Base-by-base conservation (phyloP, 2,888 invertebrate genomes). In the Celastrina argiolus region DNA sequence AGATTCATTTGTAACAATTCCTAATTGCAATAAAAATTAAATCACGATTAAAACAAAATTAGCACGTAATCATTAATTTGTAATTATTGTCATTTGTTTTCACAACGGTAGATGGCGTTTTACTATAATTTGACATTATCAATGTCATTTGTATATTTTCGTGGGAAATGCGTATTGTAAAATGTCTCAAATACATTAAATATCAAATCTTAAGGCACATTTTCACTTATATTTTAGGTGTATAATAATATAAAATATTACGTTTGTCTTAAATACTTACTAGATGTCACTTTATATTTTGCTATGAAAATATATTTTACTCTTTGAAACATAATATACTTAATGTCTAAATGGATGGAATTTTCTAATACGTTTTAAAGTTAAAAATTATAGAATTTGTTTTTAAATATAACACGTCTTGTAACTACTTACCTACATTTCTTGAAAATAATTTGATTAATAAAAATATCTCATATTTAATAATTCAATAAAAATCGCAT, bases 281-380 rank as follows among this genome's bases (percentile, higher is more conserved):
- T 45, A 12, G 10, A 51, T 45, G 45, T 51, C 51, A 51, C 51
- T 51, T 51, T 51, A 22, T 51, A 51, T 51, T 51, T 51, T 12
- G 51, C 51, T 51, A 18, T 26, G 51, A 12, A 51, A 51, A 22
- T 51, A 22, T 12, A 12, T 26, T 22, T 51, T 36, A 36, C 36
- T 10, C 1, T 36, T 12, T 36, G 1, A 36, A 1, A 36, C 22
- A 51, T 26, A 51, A 14, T 22, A 7, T 12, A 22, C 51, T 51
- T 51, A 51, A 22, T 12, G 12, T 12, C 51, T 51, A 51, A 51
- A 51, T 51, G 51, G 51, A 51, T 51, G 51, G 51, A 51, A 51
- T 51, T 51, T 51, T 51, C 16, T 51, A 51, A 51, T 51, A 51
- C 51, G 22, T 22, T 51, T 12, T 22, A 51, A 22, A 51, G 10